Base-by-base conservation (phyloP, 2,888 invertebrate species). In the Noctua comes region DNA sequence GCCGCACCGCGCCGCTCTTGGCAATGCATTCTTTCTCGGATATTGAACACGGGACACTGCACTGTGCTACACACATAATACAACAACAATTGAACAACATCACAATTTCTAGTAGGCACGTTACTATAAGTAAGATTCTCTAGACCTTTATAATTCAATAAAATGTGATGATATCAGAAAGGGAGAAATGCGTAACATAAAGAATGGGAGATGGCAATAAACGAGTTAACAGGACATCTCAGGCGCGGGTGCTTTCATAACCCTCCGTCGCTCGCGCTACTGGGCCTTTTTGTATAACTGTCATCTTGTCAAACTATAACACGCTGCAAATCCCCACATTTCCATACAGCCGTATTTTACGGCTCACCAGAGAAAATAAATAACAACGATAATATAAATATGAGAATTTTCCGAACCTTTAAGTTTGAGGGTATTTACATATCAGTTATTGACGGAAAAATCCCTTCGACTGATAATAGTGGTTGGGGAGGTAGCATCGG, bases 341-440 rank as follows among this genome's bases (percentile, higher is more conserved):
- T 95, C 96, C 96, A 96, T 96, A 94, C 93, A 92, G 91, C 93
- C 93, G 96, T 95, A 96, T 95, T 96, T 96, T 95, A 95, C 94
- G 94, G 94, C 93, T 94, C 95, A 93, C 93, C 91, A 92, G 94
- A 95, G 95, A 95, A 96, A 96, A 96, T 96, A 96, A 96, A 96
- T 96, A 96, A 95, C 94, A 93, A 93, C 94, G 92, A 95, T 95
- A 95, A 93, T 95, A 96, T 95, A 94, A 95, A 95, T 95, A 95
- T 94, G 94, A 95, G 91, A 92, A 93, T 95, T 95, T 95, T 92
- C 93, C 92, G 91, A 95, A 94, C 93, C 94, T 94, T 92, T 93
- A 94, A 93, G 93, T 94, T 94, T 88, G 90, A 87, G 86, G 93
- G 96, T 93, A 96, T 97, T 96, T 96, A 95, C 96, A 95, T 96